Evolutionary conservation across 2,797 vertebrate genomes (phyloP), one percentile per base, ranked within the genome.

Genomic region (Brachymystax lenok): DNA sequence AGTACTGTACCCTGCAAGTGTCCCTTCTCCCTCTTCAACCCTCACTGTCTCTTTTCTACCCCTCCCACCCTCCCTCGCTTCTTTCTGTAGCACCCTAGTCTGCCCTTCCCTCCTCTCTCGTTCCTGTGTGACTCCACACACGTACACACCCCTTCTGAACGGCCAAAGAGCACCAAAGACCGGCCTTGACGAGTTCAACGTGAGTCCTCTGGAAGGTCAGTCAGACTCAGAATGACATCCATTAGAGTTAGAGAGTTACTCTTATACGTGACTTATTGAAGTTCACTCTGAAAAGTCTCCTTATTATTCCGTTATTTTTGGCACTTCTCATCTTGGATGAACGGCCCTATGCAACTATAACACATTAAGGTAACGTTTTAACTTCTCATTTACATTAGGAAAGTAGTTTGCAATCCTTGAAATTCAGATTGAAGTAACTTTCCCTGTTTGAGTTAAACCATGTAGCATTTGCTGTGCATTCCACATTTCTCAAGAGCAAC

Each of bases 71-170:
- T 67, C 35, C 74, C 75, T 24, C 73, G 75, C 71, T 27, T 35
- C 80, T 74, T 69, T 50, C 64, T 74, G 59, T 35, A 54, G 54
- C 54, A 19, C 17, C 4, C 4, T 74, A 46, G 2, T 52, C 7
- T 61, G 16, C 73, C 21, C 27, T 72, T 74, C 80, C 83, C 69
- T 17, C 17, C 66, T 30, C 66, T 19, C 7, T 17, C 2, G 33
- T 21, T 52, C 51, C 81, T 86, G 84, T 88, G 90, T 92, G 91
- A 85, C 75, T 85, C 54, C 3, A 61, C 88, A 90, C 92, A 92
- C 83, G 91, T 92, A 89, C 63, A 68, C 83, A 83, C 88, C 54
- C 17, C 56, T 71, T 83, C 84, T 88, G 90, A 85, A 88, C 88
- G 87, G 83, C 59, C 80, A 74, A 77, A 75, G 74, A 88, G 82